Conservation (phyloP, 1,140 invertebrate genomes). For the Ylistrum balloti region DNA sequence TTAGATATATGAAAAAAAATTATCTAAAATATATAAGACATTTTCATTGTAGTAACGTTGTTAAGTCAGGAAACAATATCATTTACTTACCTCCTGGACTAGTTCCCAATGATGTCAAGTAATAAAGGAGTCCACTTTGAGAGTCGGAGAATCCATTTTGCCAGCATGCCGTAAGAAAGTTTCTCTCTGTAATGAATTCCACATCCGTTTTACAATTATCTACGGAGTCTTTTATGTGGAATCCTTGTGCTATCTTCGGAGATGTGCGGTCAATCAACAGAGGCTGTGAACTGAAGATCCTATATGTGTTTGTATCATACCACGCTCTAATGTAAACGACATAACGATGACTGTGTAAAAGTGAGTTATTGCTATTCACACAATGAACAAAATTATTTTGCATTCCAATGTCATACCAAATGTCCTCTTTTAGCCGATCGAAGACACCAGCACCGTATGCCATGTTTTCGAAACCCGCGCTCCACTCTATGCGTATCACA, state of each 20-base stretch:
- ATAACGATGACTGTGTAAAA: conserved; percentile 52
- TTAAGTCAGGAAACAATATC: no score
- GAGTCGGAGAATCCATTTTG: neutral
- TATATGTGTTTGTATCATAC: conserved; percentile 45
- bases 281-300: conserved; percentile 53
- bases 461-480: conserved; percentile 48
- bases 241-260: conserved; percentile 53
- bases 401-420: conserved; percentile 62
- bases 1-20: no score
- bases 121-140: conserved; percentile 2
- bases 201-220: conserved; percentile 55
- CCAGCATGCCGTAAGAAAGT: conserved; percentile 10
- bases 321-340: conserved; percentile 60
- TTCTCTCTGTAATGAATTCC: conserved; percentile 51
- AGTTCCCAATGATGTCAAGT: neutral
- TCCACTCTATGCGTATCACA: conserved; percentile 61
- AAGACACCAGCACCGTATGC: conserved; percentile 57
- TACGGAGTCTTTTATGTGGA: conserved; percentile 52
- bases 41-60: no score
- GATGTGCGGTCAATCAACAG: conserved; percentile 61
- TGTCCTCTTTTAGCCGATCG: conserved; percentile 45
- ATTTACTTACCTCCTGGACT: neutral
- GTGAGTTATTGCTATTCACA: conserved; percentile 47
- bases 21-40: no score
- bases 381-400: conserved; percentile 53